These are phyloP conservation scores for Coryphaenoides rupestris DNA, from an alignment of 2,113 vertebrate genomes.

Conservation along the genomic window DNA sequence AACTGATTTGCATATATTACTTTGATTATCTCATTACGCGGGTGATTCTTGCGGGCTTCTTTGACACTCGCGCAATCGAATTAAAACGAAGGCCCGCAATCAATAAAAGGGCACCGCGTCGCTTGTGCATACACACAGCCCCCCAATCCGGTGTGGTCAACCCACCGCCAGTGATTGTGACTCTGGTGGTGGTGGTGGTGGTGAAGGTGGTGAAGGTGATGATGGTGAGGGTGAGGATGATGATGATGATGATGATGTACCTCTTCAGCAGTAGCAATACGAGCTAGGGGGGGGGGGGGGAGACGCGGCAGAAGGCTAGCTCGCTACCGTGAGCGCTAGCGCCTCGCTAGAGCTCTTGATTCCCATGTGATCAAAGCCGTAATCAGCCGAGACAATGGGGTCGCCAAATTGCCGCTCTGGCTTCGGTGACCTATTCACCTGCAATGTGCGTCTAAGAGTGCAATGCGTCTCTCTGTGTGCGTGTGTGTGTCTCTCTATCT, in stretches of 20 bases:
- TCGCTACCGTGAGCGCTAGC: constrained; percentile 39
- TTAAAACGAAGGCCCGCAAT: constrained; percentile 74
- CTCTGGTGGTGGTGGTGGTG: constrained; percentile 26
- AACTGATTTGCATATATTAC: constrained; percentile 99
- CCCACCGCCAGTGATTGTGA: constrained; percentile 11
- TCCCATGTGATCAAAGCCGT: constrained; percentile 60
- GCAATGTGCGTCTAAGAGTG: constrained; percentile 63
- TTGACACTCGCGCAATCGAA: constrained; percentile 79
- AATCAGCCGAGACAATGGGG: constrained; percentile 69
- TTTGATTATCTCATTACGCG: constrained; percentile 99
- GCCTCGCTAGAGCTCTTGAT: constrained; percentile 51
- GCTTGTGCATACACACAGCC: constrained; percentile 55
- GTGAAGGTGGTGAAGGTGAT: constrained; percentile 28
- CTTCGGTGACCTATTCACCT: constrained; percentile 63
- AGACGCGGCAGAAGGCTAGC: constrained; percentile 38
- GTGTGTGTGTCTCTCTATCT: constrained; percentile 52
- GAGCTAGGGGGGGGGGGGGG: too few species aligned
- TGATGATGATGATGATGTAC: constrained; percentile 24
- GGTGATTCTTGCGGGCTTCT: constrained; percentile 90
- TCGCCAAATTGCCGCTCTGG: constrained; percentile 58
- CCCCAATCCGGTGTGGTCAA: constrained; percentile 56
- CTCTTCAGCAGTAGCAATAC: constrained; percentile 56
- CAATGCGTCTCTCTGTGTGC: too few species aligned
- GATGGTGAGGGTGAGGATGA: constrained; percentile 10
- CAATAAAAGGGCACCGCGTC: constrained; percentile 77